phyloP scores from a whole-genome alignment of 2,888 invertebrate species.

The Podotricha telesiphe region DNA sequence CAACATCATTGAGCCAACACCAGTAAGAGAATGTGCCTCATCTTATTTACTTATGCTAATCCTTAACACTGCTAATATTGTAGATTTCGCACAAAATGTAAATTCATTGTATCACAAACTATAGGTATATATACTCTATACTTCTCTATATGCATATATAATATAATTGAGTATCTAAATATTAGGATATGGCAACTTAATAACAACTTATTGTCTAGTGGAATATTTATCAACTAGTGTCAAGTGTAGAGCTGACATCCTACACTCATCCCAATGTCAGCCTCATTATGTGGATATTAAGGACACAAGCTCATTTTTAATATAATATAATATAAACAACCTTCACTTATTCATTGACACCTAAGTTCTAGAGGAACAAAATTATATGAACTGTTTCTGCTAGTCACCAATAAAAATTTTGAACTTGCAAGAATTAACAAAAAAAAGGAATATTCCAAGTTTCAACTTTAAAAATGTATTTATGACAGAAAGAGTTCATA shows the following conservation, averaged over 20 bases:
- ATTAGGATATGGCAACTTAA: conserved; percentile 83
- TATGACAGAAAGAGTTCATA: conserved; percentile 1
- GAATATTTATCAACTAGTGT: conserved; percentile 58
- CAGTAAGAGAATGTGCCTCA: conserved; percentile 14
- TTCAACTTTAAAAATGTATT: background rate
- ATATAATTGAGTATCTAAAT: conserved; percentile 79
- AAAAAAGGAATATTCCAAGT: too few species aligned
- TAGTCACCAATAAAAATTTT: background rate
- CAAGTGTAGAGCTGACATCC: conserved; percentile 24
- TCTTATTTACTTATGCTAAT: conserved; percentile 43
- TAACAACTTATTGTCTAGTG: conserved; percentile 82
- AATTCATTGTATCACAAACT: conserved; percentile 83
- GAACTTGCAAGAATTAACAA: background rate
- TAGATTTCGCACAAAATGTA: conserved; percentile 76
- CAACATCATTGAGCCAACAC: background rate
- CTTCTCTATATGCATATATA: conserved; percentile 70
- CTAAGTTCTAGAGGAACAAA: background rate
- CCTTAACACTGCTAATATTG: conserved; percentile 59
- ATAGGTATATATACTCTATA: conserved; percentile 75
- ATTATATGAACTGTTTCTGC: conserved; percentile 3
- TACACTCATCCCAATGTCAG: conserved; percentile 13
- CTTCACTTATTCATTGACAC: conserved; percentile 10
- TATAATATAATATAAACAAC: conserved; percentile 20
- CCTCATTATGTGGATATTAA: conserved; percentile 1
- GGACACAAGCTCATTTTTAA: conserved; percentile 22